Conservation (phyloP, 92 coral and sea anemone genomes). For the Actinostola sp. region DNA sequence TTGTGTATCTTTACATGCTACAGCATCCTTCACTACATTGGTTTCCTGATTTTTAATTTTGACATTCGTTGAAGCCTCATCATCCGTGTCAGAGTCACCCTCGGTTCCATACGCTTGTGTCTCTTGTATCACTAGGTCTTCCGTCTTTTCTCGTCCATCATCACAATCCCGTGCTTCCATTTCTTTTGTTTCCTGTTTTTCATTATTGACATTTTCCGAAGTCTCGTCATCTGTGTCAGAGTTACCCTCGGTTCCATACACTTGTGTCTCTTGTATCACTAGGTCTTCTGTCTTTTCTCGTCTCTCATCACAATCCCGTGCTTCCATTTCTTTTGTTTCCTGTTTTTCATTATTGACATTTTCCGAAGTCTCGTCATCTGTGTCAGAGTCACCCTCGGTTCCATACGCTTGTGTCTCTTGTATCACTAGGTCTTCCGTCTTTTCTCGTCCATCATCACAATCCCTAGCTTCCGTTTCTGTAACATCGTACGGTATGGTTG, state of each 20-base stretch:
- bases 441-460: constrained; percentile 15
- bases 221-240: neutral
- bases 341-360: neutral
- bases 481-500: neutral
- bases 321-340: constrained; percentile 23
- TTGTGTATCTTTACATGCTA: too few relatives aligned
- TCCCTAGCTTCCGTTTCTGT: constrained; percentile 21
- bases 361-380: constrained; percentile 6
- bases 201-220: neutral
- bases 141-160: neutral
- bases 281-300: neutral
- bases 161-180: constrained; percentile 6
- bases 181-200: constrained; percentile 6
- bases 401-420: constrained; percentile 90
- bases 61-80: neutral
- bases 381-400: constrained; percentile 34
- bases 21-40: constrained; percentile 3
- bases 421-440: too few relatives aligned
- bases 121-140: too few relatives aligned
- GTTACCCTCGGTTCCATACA: neutral
- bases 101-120: constrained; percentile 1
- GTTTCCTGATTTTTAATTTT: neutral
- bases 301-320: constrained; percentile 18
- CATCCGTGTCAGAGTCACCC: neutral
- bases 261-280: neutral